Conservation (phyloP, 2,113 vertebrate species). For the Hylia prasina region DNA sequence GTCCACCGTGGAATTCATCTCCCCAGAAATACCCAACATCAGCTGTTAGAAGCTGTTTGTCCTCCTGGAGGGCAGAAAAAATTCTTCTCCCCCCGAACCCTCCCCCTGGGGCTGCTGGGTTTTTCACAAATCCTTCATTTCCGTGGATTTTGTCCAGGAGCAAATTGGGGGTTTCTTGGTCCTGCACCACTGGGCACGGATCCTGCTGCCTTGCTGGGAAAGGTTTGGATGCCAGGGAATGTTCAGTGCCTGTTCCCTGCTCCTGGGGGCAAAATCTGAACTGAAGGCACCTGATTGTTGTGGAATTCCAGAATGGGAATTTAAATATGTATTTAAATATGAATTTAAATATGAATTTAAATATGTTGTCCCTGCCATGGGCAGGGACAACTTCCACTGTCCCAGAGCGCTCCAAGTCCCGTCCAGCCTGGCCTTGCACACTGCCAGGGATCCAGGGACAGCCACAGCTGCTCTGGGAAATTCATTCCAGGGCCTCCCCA, state of each 20-base stretch:
- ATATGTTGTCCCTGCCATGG: too few species aligned
- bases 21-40: rapidly evolving
- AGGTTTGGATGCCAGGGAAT: rapidly evolving
- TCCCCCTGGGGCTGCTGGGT: not conserved
- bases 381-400: not conserved
- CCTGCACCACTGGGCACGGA: rapidly evolving
- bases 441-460: not conserved
- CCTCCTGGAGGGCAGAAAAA: not conserved
- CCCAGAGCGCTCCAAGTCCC: rapidly evolving
- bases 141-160: rapidly evolving
- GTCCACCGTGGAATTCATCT: rapidly evolving
- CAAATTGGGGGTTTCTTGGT: rapidly evolving
- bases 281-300: not conserved
- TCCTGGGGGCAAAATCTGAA: not conserved
- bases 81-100: not conserved
- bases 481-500: not conserved
- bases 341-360: too few species aligned
- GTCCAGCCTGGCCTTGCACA: not conserved
- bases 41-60: not conserved
- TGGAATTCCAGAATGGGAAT: not conserved
- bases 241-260: not conserved
- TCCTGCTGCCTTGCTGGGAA: not conserved
- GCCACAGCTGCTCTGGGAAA: not conserved
- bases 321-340: too few species aligned
- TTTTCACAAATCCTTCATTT: not conserved